phyloP scores from a whole-genome alignment of 2,113 vertebrate genomes.

The western clawed frog (Xenopus tropicalis) region UCB_Xtro_10.0 CM004444.2:21664501-21665000 shows the following conservation, averaged over 20 bases:
- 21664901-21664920: too few relatives aligned
- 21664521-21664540: conserved; percentile 57
- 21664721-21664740: conserved; percentile 55
- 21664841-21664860: too few relatives aligned
- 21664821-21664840: too few relatives aligned
- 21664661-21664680: conserved; percentile 71
- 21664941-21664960: too few relatives aligned
- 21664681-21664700: conserved; percentile 61
- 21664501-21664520: conserved; percentile 47
- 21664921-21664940: too few relatives aligned
- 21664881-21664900: too few relatives aligned
- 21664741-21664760: conserved; percentile 49
- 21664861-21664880: too few relatives aligned
- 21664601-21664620: conserved; percentile 73
- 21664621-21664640: conserved; percentile 75
- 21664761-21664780: conserved; percentile 40
- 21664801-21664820: too few relatives aligned
- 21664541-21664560: conserved; percentile 58
- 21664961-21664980: too few relatives aligned
- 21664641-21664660: conserved; percentile 68
- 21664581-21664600: conserved; percentile 66
- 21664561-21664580: conserved; percentile 63
- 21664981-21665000: too few relatives aligned
- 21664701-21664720: conserved; percentile 63
- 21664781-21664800: too few relatives aligned